Base-by-base conservation (phyloP, 1,140 invertebrate species). In the Zaprionus kolodkinae region DNA sequence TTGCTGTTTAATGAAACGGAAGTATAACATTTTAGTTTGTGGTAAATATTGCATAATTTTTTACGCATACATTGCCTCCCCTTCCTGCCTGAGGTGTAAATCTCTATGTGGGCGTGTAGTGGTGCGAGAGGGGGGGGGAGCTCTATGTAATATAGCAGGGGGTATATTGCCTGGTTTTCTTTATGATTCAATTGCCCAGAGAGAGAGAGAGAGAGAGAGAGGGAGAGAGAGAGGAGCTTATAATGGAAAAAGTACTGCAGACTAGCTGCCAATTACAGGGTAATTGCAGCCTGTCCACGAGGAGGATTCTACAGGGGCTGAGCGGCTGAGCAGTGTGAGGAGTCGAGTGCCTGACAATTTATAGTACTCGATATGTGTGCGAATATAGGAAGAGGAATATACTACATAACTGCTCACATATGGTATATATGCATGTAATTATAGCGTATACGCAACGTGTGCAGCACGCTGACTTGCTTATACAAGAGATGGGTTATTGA, bases 1-100 rank as follows among this genome's bases (percentile, higher is more conserved):
- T 87, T 72, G 70, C 83, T 81, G 83, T 82, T 87, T 86, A 86
- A 86, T 86, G 83, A 86, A 86, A 86, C 83, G 83, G 79, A 87
- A 87, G 69, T 82, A 86, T 79, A 79, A 86, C 76, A 86, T 86
- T 86, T 81, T 71, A 86, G 69, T 86, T 86, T 86, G 83, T 76
- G 79, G 82, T 82, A 78, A 85, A 86, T 86, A 85, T 85, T 81
- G 78, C 72, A 73, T 80, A 77, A 83, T 77, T 73, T 71, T 76
- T 43, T 59, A 62, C 48, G 61, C 72, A 75, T 45, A 75, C 54
- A 62, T 38, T 40, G 59, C 25, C 59, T 21, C 21, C 21, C 57
- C 15, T 9, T 17, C 45, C 15, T 21, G 45, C 17, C 45, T 10
- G 45, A 50, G 17, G 27, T 55, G 52, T 52, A 27, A 52, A 27